Evolutionary conservation across 2,113 vertebrate genomes (phyloP).

Genomic region (cat (Felis catus)): F.catus_Fca126_mat1.0 CM031417.1:112532001-112532500

Average conservation of each 20-base stretch:
- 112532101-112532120: background rate
- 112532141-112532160: background rate
- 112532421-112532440: background rate
- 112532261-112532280: background rate
- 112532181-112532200: background rate
- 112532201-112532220: background rate
- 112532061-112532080: background rate
- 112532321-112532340: background rate
- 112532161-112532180: background rate
- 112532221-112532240: constrained; percentile 12
- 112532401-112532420: background rate
- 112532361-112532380: constrained; percentile 19
- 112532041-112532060: background rate
- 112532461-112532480: background rate
- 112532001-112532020: background rate
- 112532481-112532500: background rate
- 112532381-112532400: background rate
- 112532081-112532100: background rate
- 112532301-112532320: background rate
- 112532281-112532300: constrained; percentile 18
- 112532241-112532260: background rate
- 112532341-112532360: background rate
- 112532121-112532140: background rate
- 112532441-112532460: background rate
- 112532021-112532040: background rate